A percentile compares a stretch with the other conserved stretches of the same genome.
phyloP scores from a whole-genome alignment of 2,888 invertebrate genomes.

The Phengaris arion region DNA sequence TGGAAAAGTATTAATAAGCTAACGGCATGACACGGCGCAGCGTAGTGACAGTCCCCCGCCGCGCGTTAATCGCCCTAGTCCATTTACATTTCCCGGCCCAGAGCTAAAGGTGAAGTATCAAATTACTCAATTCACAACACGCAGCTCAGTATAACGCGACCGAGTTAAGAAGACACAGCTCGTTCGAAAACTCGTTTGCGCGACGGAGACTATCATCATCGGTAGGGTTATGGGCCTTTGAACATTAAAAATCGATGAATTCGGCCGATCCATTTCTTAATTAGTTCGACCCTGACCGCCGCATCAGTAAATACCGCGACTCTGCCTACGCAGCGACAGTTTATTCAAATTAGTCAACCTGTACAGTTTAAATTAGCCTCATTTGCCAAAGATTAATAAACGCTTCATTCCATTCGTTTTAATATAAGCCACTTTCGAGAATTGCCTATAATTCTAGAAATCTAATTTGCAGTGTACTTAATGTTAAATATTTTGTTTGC shows the following conservation, averaged over 20 bases:
- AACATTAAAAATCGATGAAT: neutral
- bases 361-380: neutral
- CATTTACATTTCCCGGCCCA: neutral
- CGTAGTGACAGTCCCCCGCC: neutral
- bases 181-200: too few relatives aligned
- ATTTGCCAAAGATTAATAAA: neutral
- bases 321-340: neutral
- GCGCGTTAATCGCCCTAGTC: neutral
- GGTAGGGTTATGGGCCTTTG: neutral
- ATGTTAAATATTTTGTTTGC: neutral
- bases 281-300: conserved; percentile 9
- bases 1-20: neutral
- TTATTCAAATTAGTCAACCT: conserved; percentile 3
- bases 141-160: neutral
- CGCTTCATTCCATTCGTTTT: neutral
- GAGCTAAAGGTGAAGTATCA: conserved; percentile 11
- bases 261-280: neutral
- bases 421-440: too few relatives aligned
- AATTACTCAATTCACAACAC: neutral
- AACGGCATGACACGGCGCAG: too few relatives aligned
- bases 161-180: neutral
- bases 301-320: neutral
- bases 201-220: neutral
- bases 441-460: too few relatives aligned
- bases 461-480: too few relatives aligned